Evolutionary conservation across 2,888 invertebrate species (phyloP), one percentile per base, ranked within the genome.

Genomic region (Amphipyra berbera): DNA sequence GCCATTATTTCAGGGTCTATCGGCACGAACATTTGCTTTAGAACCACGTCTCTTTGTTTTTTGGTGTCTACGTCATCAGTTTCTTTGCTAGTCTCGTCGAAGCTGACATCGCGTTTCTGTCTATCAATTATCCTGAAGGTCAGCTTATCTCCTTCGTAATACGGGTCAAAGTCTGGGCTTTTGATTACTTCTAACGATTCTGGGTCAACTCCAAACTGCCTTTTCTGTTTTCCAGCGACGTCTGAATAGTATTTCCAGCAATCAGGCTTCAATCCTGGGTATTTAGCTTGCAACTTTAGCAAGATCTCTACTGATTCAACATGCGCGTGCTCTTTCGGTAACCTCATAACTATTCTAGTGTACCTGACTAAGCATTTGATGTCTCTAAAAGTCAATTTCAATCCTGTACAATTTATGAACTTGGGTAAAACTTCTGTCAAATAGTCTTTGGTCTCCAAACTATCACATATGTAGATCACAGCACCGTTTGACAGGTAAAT

Each of bases 241-340:
- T 94, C 92, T 0, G 93, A 93, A 67, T 94, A 94, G 50, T 88
- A 90, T 57, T 94, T 94, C 94, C 94, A 94, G 55, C 90, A 88
- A 53, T 92, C 90, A 0, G 89, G 90, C 50, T 91, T 93, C n/a
- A 94, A 79, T 5, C 80, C 79, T 0, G 93, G 89, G 75, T 93
- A 93, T 6, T 74, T 84, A 6, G 68, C 68, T 69, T 90, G 85
- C 5, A 94, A 68, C 40, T 89, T 87, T 2, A 78, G 59, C 37
- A 94, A 76, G 35, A 94, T 88, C 41, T 91, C 89, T 2, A 84
- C 66, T 0, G 93, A 90, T 76, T 92, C 92, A 0, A 92, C 78
- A 42, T 91, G 86, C 0, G 93, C 90, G 1, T 87, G 78, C 21
- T 93, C 91, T 77, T 91, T 90, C 0, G 93, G 88, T 35, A 94